Evolutionary conservation across 92 coral and sea anemone genomes (phyloP), one percentile per base, ranked within the genome.

Genomic region (Bergia sp.): DNA sequence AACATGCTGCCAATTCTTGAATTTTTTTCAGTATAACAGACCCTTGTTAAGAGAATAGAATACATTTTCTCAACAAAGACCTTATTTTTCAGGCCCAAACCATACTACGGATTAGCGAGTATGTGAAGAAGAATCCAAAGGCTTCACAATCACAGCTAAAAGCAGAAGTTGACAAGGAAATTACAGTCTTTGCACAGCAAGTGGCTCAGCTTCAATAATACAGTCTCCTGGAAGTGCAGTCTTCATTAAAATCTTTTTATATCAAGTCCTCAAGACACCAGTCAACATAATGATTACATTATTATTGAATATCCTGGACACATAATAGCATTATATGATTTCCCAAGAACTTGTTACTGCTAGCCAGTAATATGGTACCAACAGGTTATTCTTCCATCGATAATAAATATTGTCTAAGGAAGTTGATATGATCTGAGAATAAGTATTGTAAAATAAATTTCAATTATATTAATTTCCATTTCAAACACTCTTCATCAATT

Each of bases 141-240:
- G 99, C 99, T 39, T 93, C 93, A n/a, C 93, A 97, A 78, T 92
- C 95, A 21, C 99, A 97, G 93, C 88, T 96, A 73, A 94, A 93
- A 77, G 88, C 94, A 77, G 98, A 94, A 93, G 87, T 95, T 73
- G 91, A 94, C 80, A 97, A 96, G 78, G 97, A 97, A 83, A 97
- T 97, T 45, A 90, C 80, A 44, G 47, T 72, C 66, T 97, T 97
- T 93, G 97, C 98, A 75, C 93, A 92, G 80, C 94, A 95, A 94
- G 98, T 97, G 67, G 96, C 98, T 5, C 91, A 91, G 53, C 93
- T 89, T 41, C 88, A 77, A 79, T 36, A 40, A 47, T 64, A 58
- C 43, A 37, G 1, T 7, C 18, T 11, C 37, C 65, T 41, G 69
- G 69, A 61, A 57, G 1, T 13, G 13, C 65, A 57, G 66, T 61